Evolutionary conservation across 2,113 vertebrate species (phyloP), one percentile per base, ranked within the genome.

Genomic region (Phyllopteryx taeniolatus): DNA sequence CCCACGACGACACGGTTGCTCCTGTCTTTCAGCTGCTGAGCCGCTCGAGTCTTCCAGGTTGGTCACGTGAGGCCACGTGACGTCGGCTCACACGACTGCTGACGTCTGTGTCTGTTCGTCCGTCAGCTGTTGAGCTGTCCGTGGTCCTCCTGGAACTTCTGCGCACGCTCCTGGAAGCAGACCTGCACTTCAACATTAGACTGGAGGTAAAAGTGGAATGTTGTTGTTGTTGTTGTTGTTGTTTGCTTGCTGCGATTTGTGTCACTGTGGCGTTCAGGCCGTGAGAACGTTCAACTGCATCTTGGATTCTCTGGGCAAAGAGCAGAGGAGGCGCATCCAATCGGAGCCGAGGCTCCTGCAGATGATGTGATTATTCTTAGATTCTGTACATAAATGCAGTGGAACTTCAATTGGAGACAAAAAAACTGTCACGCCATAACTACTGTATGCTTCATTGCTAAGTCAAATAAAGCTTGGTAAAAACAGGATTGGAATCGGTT

Each of bases 231-330:
- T 14, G 7, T 22, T 13, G 1, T 22, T 42, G 19, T 22, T 5
- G 8, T 27, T 27, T n/a, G 53, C 19, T 3, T 22, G 46, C 13
- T 47, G 10, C 1, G 13, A 10, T 47, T 53, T 17, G 5, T 53
- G 49, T 39, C 49, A 15, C 11, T 46, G 20, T 3, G 5, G 13
- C 49, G 8, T 4, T 68, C 88, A 98, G 97, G 94, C 93, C 13
- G 81, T 97, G 82, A 92, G 89, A 78, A 96, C 94, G 3, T 86
- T 98, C 31, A 99, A 98, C 83, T 90, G 85, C 66, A 87, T 97
- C 77, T 82, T 98, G 8, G 88, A 93, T 5, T 78, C 68, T 22
- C 43, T 92, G 14, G 75, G 91, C 19, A 82, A 78, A 53, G 91
- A 94, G 11, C 88, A 93, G 64, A 92, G 90, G 44, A 94, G 79